Conservation (phyloP, 2,888 invertebrate genomes). For the Tenthredo scrophulariae region DNA sequence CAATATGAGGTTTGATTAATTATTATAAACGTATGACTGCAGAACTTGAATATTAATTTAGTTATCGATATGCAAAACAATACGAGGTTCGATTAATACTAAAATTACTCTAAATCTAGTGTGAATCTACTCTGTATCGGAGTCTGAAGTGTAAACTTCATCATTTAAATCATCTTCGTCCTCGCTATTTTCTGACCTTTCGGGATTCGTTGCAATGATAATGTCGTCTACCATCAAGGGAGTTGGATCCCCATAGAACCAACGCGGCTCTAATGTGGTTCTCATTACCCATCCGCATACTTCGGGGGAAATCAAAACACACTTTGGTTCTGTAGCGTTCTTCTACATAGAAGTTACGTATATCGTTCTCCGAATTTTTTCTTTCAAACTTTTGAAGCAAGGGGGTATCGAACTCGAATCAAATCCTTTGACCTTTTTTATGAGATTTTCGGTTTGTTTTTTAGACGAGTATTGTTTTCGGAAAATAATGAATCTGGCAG, state of each 20-base stretch:
- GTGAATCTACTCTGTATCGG: conserved; percentile 10
- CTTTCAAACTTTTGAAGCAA: conserved; percentile 10
- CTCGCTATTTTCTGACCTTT: conserved; percentile 6
- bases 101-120: neutral
- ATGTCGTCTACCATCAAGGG: conserved; percentile 17
- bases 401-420: conserved; percentile 18
- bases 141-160: conserved; percentile 17
- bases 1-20: too few relatives aligned
- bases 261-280: neutral
- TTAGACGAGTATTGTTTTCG: neutral
- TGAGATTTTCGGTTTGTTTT: neutral
- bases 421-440: conserved; percentile 16
- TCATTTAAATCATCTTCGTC: conserved; percentile 9
- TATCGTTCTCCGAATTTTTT: neutral
- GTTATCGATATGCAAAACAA: conserved; percentile 3
- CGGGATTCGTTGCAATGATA: neutral
- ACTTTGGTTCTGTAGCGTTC: neutral
- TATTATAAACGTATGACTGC: too few relatives aligned
- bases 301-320: neutral
- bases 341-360: neutral
- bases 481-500: neutral
- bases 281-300: conserved; percentile 5
- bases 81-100: neutral
- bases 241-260: conserved; percentile 9
- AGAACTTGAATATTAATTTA: conserved; percentile 10